These are phyloP conservation scores for Isoperla grammatica DNA, from an alignment of 2,888 invertebrate genomes.

Conservation along the genomic window DNA sequence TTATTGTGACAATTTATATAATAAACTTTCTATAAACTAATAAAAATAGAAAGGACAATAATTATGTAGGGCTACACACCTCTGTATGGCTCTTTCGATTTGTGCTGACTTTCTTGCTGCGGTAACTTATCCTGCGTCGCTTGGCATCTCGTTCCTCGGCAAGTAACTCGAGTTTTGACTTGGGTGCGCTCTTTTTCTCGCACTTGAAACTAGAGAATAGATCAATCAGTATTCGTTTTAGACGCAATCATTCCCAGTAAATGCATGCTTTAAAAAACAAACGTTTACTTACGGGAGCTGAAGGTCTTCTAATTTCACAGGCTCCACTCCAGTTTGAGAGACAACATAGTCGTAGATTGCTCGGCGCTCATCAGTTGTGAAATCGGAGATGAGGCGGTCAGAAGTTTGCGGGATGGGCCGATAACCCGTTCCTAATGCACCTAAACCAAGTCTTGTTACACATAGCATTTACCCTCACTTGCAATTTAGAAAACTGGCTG, in stretches of 20 bases:
- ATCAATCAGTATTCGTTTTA: not conserved
- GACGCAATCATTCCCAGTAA: not conserved
- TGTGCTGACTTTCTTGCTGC: conserved; percentile 47
- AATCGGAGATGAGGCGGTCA: conserved; percentile 44
- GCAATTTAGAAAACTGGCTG: no score
- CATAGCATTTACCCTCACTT: no score
- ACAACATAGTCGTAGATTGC: conserved; percentile 52
- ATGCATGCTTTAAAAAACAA: not conserved
- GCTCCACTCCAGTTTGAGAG: conserved; percentile 36
- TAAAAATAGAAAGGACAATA: no score
- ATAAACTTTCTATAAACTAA: no score
- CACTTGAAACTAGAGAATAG: conserved; percentile 18
- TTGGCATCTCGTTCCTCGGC: conserved; percentile 54
- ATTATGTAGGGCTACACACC: no score
- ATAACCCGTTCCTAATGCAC: conserved; percentile 17
- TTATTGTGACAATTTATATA: no score
- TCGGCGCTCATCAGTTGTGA: conserved; percentile 51
- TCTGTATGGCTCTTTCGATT: conserved; percentile 54
- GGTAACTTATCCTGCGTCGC: conserved; percentile 54
- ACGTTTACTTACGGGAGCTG: conserved; percentile 17
- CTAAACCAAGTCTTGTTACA: not conserved
- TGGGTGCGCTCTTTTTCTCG: conserved; percentile 32
- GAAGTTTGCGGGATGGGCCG: conserved; percentile 41
- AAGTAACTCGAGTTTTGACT: conserved; percentile 45
- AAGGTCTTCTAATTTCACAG: conserved; percentile 23